Conservation (phyloP, 2,888 invertebrate genomes). For the Stomorhina lunata region DNA sequence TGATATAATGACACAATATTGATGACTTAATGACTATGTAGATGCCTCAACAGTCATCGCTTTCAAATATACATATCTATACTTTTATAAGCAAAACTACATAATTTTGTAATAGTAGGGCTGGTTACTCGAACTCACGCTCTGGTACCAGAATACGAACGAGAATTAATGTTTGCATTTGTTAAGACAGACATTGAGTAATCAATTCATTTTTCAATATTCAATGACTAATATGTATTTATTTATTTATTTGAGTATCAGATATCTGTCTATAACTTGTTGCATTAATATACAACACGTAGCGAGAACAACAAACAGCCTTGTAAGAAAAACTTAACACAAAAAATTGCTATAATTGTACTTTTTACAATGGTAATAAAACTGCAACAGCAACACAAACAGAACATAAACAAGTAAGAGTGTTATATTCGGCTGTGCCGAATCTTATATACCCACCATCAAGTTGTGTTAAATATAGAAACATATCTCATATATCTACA, state of each 20-base stretch:
- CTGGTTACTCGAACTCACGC: not conserved
- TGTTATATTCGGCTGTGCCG: too few relatives aligned
- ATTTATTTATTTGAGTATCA: too few relatives aligned
- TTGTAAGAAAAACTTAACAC: conserved; percentile 40
- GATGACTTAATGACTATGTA: conserved; percentile 20
- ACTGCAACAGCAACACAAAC: not conserved
- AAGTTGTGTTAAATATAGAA: too few relatives aligned
- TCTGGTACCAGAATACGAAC: not conserved
- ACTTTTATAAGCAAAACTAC: too few relatives aligned
- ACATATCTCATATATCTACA: too few relatives aligned
- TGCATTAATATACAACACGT: conserved; percentile 22
- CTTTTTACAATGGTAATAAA: not conserved
- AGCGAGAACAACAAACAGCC: conserved; percentile 26
- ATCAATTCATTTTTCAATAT: conserved; percentile 39
- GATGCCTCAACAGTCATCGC: not conserved
- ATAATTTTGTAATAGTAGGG: conserved; percentile 17
- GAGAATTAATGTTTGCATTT: not conserved
- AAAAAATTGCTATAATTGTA: conserved; percentile 42
- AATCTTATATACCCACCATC: too few relatives aligned
- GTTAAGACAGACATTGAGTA: conserved; percentile 19
- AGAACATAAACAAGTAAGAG: not conserved
- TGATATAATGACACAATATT: conserved; percentile 4
- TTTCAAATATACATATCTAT: too few relatives aligned
- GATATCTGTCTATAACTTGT: not conserved
- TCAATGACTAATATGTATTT: conserved; percentile 48